Evolutionary conservation across 2,888 invertebrate species (phyloP).

Genomic region (Morpho helenor): DNA sequence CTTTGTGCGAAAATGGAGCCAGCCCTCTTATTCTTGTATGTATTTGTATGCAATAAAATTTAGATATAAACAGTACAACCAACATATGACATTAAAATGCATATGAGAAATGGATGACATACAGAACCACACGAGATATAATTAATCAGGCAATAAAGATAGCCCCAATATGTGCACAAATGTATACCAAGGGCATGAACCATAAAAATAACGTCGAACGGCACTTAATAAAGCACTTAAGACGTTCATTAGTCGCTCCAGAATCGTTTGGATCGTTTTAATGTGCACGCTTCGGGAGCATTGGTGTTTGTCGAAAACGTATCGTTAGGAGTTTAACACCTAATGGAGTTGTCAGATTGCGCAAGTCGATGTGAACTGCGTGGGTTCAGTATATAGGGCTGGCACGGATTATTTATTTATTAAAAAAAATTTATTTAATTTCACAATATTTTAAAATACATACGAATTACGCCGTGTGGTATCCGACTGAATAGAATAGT

Average conservation of each 20-base stretch:
- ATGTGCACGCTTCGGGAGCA: conserved; percentile 50
- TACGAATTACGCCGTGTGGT: no score
- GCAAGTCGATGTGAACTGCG: conserved; percentile 60
- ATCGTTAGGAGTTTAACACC: conserved; percentile 44
- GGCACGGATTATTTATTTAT: conserved; percentile 23
- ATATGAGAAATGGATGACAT: background rate
- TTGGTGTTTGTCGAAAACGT: conserved; percentile 34
- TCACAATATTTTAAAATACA: no score
- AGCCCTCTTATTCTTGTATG: no score
- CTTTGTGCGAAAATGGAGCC: no score
- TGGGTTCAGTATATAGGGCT: conserved; percentile 49
- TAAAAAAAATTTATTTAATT: no score
- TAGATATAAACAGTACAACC: no score
- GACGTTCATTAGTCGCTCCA: conserved; percentile 64
- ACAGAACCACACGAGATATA: conserved; percentile 14
- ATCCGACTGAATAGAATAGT: no score
- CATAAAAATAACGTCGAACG: conserved; percentile 72
- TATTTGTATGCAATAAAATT: no score
- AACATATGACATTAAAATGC: no score
- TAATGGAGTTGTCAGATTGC: conserved; percentile 72
- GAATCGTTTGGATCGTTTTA: conserved; percentile 65
- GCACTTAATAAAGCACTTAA: conserved; percentile 76
- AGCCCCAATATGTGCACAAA: conserved; percentile 45
- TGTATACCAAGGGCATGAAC: conserved; percentile 44
- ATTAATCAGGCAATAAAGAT: conserved; percentile 29